These are phyloP conservation scores for Hymenochirus boettgeri DNA, from an alignment of 2,113 vertebrate genomes.

Conservation along the genomic window DNA sequence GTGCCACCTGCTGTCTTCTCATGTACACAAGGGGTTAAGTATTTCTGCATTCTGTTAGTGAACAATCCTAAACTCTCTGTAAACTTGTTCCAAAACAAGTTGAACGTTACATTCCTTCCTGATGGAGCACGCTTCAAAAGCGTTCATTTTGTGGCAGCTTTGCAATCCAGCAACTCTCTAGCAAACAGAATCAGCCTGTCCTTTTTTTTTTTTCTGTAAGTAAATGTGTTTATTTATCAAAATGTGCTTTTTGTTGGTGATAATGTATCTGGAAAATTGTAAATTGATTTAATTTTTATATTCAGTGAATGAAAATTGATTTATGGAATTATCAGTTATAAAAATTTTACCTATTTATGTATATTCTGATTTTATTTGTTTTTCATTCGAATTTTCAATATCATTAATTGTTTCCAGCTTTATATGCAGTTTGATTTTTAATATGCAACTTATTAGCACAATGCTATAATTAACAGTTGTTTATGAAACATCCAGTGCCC, in stretches of 20 bases:
- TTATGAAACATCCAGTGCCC: too few species aligned
- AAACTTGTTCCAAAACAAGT: constrained; percentile 52
- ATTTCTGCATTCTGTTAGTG: constrained; percentile 41
- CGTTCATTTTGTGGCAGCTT: constrained; percentile 90
- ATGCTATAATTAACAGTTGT: too few species aligned
- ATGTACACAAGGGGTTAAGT: constrained; percentile 40
- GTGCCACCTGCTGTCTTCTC: constrained; percentile 35
- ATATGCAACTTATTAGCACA: too few species aligned
- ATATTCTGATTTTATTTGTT: constrained; percentile 7
- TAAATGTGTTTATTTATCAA: constrained; percentile 97
- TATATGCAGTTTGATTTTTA: too few species aligned
- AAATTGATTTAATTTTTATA: constrained; percentile 99
- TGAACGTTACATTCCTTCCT: constrained; percentile 74
- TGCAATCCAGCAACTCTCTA: constrained; percentile 68
- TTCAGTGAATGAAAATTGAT: constrained; percentile 96
- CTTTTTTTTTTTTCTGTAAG: constrained; percentile 67
- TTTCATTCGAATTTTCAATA: neutral
- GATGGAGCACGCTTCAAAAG: constrained; percentile 71
- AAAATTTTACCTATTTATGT: constrained; percentile 73
- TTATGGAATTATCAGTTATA: constrained; percentile 92
- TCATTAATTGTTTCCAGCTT: too few species aligned
- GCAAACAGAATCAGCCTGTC: constrained; percentile 80
- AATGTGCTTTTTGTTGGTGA: constrained; percentile 86
- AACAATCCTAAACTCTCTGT: constrained; percentile 42
- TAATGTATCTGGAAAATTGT: constrained; percentile 99